Conservation (phyloP, 2,797 vertebrate genomes). For the Poecilia velifera region DNA sequence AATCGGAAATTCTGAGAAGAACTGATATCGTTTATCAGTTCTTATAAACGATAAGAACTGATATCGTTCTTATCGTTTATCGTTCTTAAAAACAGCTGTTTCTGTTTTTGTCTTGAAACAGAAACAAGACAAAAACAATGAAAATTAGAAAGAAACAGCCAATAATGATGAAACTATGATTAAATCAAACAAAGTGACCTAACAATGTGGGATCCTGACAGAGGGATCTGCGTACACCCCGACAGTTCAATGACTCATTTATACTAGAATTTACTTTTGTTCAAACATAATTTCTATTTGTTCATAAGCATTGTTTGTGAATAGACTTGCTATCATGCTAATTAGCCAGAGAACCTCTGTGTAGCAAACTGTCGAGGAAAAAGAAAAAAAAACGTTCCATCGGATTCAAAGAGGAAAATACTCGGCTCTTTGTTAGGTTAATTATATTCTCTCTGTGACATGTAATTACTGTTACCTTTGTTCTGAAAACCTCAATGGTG, state of each 20-base stretch:
- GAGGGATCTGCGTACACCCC: not conserved
- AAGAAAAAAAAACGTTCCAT: not conserved
- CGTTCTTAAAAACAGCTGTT: too few relatives aligned
- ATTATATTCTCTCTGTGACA: constrained; percentile 1
- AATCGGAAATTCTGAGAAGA: too few relatives aligned
- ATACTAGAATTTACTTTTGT: not conserved
- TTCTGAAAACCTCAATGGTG: not conserved
- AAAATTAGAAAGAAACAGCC: too few relatives aligned
- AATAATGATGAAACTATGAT: too few relatives aligned
- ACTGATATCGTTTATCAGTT: too few relatives aligned
- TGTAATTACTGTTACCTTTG: constrained; percentile 14
- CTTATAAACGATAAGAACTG: too few relatives aligned
- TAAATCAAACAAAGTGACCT: too few relatives aligned
- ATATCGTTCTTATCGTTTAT: too few relatives aligned
- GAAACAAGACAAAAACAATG: too few relatives aligned
- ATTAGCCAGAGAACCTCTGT: not conserved
- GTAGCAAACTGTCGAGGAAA: not conserved
- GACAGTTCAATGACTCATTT: not conserved
- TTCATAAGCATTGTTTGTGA: not conserved
- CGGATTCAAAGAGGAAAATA: not conserved
- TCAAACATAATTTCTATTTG: not conserved
- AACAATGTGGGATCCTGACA: too few relatives aligned
- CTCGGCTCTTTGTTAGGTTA: not conserved
- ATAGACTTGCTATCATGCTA: not conserved
- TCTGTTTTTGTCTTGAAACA: too few relatives aligned